Conservation (phyloP, 2,113 vertebrate genomes). For the human region DNA sequence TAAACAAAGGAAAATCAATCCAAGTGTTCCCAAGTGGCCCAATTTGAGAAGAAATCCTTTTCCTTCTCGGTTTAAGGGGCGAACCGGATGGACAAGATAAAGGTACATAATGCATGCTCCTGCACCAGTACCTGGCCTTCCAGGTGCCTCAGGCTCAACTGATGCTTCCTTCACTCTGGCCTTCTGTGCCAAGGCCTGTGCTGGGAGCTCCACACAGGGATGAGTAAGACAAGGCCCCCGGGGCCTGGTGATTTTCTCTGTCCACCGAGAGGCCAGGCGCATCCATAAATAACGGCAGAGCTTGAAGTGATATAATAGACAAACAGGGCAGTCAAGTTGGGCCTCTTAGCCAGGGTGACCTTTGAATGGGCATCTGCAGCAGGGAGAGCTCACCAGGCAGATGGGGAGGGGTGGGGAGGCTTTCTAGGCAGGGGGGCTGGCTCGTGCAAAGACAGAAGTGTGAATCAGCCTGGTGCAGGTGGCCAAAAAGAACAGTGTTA, state of each 20-base stretch:
- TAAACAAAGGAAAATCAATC: neutral
- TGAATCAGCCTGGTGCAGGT: neutral
- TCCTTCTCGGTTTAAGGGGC: neutral
- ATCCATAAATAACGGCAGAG: neutral
- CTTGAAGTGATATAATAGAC: too few relatives aligned
- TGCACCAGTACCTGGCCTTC: neutral
- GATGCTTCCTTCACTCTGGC: neutral
- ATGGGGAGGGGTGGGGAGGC: neutral
- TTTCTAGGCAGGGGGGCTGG: neutral
- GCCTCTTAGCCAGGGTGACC: neutral
- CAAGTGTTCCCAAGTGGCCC: neutral
- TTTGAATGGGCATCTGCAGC: neutral
- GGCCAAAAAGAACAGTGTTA: neutral
- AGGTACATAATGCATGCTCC: accelerated
- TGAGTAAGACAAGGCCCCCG: neutral
- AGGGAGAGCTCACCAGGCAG: neutral
- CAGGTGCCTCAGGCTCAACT: neutral
- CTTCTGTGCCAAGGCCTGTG: neutral
- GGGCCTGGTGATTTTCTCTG: neutral
- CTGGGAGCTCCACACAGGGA: neutral
- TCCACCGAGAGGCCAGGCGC: neutral
- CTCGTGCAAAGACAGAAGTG: neutral
- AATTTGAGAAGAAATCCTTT: neutral
- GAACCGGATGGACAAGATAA: neutral
- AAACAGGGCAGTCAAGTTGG: neutral